Evolutionary conservation across 2,888 invertebrate species (phyloP).

Genomic region (Automeris io): DNA sequence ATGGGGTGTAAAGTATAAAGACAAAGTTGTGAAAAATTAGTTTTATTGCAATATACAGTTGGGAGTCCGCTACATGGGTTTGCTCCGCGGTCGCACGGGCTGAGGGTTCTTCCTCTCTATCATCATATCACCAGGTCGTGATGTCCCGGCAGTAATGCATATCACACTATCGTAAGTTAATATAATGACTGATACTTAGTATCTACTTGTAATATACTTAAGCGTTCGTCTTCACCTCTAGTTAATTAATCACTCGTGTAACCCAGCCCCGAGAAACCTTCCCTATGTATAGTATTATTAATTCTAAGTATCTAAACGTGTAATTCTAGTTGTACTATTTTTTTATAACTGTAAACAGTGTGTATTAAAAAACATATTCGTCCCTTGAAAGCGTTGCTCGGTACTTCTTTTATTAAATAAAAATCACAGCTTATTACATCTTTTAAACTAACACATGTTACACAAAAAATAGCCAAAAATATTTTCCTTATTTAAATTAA

Average conservation of each 20-base stretch:
- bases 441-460: no score
- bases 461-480: no score
- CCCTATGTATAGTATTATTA: slow-evolving; percentile 30
- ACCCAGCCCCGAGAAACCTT: slow-evolving; percentile 20
- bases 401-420: no score
- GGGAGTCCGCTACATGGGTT: no score
- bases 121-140: slow-evolving; percentile 22
- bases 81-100: no score
- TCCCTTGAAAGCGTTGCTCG: no score
- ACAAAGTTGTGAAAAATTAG: no score
- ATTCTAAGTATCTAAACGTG: slow-evolving; percentile 23
- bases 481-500: no score
- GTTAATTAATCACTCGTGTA: slow-evolving; percentile 44
- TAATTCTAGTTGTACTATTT: slow-evolving; percentile 46
- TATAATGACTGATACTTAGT: slow-evolving; percentile 55
- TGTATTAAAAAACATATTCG: slow-evolving; percentile 4
- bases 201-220: slow-evolving; percentile 21
- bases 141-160: slow-evolving; percentile 73
- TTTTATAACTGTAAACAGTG: slow-evolving; percentile 30
- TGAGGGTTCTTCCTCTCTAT: slow-evolving; percentile 22
- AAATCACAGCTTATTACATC: no score
- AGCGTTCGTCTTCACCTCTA: slow-evolving; percentile 30
- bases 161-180: slow-evolving; percentile 50
- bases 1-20: no score
- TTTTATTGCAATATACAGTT: no score